A percentile compares a stretch with the other conserved stretches of the same genome.
These are phyloP conservation scores for Tetragonula carbonaria DNA, from an alignment of 2,888 invertebrate species.

Conservation along the genomic window DNA sequence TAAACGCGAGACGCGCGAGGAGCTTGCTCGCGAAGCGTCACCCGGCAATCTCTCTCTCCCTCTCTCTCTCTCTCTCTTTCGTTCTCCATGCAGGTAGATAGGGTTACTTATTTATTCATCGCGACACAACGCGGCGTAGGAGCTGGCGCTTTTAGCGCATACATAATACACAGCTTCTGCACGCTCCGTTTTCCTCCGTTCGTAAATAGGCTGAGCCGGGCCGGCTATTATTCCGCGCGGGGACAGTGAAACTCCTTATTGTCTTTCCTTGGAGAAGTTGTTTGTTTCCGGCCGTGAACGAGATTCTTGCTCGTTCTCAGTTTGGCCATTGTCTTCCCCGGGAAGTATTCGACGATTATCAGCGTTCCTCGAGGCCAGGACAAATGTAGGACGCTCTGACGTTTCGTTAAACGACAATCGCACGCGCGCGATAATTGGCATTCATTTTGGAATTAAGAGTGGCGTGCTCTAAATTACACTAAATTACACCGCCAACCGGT, in stretches of 20 bases:
- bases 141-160: slow-evolving; percentile 46
- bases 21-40: not conserved
- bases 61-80: not conserved
- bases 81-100: not conserved
- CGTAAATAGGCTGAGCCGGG: slow-evolving; percentile 42
- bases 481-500: too few species aligned
- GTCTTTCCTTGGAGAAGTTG: slow-evolving; percentile 21
- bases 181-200: slow-evolving; percentile 38
- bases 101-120: slow-evolving; percentile 52
- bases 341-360: slow-evolving; percentile 28
- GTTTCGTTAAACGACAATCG: not conserved
- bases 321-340: not conserved
- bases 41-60: slow-evolving; percentile 15
- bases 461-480: not conserved
- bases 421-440: not conserved
- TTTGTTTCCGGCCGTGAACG: slow-evolving; percentile 15
- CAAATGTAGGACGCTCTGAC: slow-evolving; percentile 10
- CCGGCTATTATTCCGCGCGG: slow-evolving; percentile 25
- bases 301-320: slow-evolving; percentile 21
- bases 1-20: not conserved
- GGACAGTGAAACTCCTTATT: slow-evolving; percentile 44
- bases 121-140: slow-evolving; percentile 13
- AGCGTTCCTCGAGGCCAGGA: not conserved
- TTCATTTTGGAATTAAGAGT: not conserved
- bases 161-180: slow-evolving; percentile 41